phyloP scores from a whole-genome alignment of 1,140 invertebrate genomes.

The Melitaea cinxia region DNA sequence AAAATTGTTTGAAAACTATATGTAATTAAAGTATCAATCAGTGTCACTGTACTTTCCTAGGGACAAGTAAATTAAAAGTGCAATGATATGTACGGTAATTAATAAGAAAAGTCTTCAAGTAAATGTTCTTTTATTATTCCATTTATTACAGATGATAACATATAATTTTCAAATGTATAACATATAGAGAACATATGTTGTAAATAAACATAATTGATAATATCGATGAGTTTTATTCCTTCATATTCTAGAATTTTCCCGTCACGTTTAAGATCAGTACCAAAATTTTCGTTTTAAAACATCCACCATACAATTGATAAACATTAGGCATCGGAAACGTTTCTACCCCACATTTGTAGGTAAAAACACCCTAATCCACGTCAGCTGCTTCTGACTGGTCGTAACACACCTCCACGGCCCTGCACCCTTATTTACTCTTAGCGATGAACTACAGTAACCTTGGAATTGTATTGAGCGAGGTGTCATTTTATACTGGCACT shows the following conservation, averaged over 20 bases:
- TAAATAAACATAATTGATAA: too few species aligned
- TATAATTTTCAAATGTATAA: too few species aligned
- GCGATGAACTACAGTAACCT: constrained; percentile 42
- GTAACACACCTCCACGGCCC: constrained; percentile 49
- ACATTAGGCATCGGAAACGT: constrained; percentile 50
- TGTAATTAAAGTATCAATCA: constrained; percentile 23
- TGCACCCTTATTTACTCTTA: constrained; percentile 63
- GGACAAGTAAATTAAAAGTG: neutral
- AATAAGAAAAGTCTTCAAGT: neutral
- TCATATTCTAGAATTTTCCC: too few species aligned
- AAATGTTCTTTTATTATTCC: neutral
- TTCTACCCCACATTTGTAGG: constrained; percentile 63
- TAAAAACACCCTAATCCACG: constrained; percentile 77
- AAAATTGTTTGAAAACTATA: neutral
- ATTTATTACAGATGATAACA: too few species aligned
- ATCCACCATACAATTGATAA: constrained; percentile 41
- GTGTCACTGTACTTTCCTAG: neutral
- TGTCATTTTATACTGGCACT: constrained; percentile 52
- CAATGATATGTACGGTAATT: neutral
- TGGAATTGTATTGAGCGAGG: constrained; percentile 33
- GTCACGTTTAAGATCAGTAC: too few species aligned
- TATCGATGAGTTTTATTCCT: too few species aligned
- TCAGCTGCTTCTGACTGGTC: constrained; percentile 78
- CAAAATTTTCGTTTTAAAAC: constrained; percentile 29
- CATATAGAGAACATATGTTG: too few species aligned